Evolutionary conservation across 2,797 vertebrate species (phyloP).

Genomic region (Alfaro cultratus): DNA sequence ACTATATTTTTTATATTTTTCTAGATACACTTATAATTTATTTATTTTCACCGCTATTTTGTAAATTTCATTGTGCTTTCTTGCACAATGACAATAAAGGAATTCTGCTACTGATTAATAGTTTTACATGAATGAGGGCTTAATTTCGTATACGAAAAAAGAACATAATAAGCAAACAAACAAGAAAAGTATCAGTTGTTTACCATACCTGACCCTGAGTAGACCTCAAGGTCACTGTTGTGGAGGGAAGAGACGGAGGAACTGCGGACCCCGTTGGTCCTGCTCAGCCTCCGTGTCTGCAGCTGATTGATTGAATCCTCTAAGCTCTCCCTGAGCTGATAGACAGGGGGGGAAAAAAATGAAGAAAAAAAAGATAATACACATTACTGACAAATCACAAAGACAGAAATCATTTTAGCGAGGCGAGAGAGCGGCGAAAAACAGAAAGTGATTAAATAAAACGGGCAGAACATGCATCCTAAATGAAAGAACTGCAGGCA

Average conservation of each 20-base stretch:
- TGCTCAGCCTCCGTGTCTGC: constrained; percentile 82
- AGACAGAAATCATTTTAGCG: not conserved
- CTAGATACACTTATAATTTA: too few relatives aligned
- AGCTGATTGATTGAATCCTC: constrained; percentile 91
- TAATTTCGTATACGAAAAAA: too few relatives aligned
- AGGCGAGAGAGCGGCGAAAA: not conserved
- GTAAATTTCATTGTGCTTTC: too few relatives aligned
- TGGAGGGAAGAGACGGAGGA: constrained; percentile 86
- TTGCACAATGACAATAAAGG: too few relatives aligned
- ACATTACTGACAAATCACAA: not conserved
- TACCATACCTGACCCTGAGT: constrained; percentile 78
- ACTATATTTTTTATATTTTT: too few relatives aligned
- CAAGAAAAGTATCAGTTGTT: not conserved
- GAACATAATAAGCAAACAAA: not conserved
- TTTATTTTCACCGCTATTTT: too few relatives aligned
- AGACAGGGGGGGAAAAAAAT: not conserved
- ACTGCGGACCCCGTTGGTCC: constrained; percentile 75
- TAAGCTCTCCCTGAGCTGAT: constrained; percentile 90
- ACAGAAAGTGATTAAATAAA: not conserved
- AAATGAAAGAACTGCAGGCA: not conserved
- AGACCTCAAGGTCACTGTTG: constrained; percentile 87
- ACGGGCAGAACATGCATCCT: not conserved
- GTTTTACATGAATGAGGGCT: too few relatives aligned
- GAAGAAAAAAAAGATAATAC: constrained; percentile 1
- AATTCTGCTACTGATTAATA: too few relatives aligned